phyloP scores from a whole-genome alignment of 1,140 invertebrate genomes.

The Heliconius congener region DNA sequence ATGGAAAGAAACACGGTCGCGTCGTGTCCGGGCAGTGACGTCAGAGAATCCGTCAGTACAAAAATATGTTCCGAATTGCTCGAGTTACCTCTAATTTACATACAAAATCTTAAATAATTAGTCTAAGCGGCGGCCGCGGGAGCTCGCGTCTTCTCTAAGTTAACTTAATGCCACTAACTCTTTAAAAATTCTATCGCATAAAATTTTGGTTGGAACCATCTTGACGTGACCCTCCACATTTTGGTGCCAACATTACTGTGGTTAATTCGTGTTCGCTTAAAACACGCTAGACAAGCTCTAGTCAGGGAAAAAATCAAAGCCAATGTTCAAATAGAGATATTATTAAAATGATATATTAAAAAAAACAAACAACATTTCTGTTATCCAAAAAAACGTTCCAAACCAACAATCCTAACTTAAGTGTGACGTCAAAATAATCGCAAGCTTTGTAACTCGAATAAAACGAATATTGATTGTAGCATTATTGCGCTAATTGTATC shows the following conservation, averaged over 20 bases:
- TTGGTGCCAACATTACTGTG: neutral
- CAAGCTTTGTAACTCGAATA: neutral
- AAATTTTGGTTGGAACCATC: neutral
- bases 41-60: constrained; percentile 19
- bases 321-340: constrained; percentile 1
- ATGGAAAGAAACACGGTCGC: neutral
- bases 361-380: constrained; percentile 6
- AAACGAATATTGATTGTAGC: neutral
- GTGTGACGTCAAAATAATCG: neutral
- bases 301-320: neutral
- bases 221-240: neutral
- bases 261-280: neutral
- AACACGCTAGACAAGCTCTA: neutral
- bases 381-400: neutral
- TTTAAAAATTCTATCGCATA: constrained; percentile 19
- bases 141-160: constrained; percentile 15
- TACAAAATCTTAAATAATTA: constrained; percentile 25
- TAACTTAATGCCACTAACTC: constrained; percentile 16
- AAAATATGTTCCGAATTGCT: constrained; percentile 18
- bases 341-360: neutral
- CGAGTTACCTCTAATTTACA: constrained; percentile 11
- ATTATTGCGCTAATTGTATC: neutral
- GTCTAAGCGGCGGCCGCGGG: constrained; percentile 1
- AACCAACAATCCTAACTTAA: constrained; percentile 1
- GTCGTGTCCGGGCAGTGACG: constrained; percentile 2